Conservation (phyloP, 2,797 vertebrate genomes). For the Scolopax bukidnonensis region DNA sequence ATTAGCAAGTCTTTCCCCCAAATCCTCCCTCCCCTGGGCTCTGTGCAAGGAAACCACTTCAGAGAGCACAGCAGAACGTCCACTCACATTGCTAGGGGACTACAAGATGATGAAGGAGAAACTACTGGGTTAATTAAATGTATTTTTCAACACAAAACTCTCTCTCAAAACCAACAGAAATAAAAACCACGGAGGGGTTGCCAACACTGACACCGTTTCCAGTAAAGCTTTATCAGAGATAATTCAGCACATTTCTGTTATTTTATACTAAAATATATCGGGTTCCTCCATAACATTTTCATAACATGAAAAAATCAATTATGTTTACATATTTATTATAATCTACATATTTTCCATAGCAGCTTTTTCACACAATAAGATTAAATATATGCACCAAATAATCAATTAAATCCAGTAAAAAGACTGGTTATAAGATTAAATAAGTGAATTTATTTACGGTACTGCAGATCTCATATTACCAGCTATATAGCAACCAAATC, state of each 20-base stretch:
- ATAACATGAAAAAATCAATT: conserved; percentile 27
- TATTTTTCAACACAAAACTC: conserved; percentile 9
- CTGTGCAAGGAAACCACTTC: not conserved
- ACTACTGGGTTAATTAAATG: conserved; percentile 2
- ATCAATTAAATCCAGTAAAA: conserved; percentile 68
- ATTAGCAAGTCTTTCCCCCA: not conserved
- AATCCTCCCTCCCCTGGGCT: not conserved
- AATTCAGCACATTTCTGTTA: conserved; percentile 50
- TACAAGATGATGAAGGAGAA: not conserved
- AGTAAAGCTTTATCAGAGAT: conserved; percentile 64
- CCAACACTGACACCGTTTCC: conserved; percentile 55
- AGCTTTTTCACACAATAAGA: conserved; percentile 53
- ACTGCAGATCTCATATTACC: conserved; percentile 72
- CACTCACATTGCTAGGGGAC: not conserved
- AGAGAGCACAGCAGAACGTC: not conserved
- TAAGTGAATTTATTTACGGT: conserved; percentile 79
- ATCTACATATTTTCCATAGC: conserved; percentile 55
- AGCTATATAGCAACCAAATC: conserved; percentile 69
- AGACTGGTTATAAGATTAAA: conserved; percentile 76
- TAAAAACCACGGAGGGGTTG: conserved; percentile 5
- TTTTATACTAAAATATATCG: conserved; percentile 54
- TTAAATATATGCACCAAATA: conserved; percentile 68
- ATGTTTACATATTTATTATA: conserved; percentile 45
- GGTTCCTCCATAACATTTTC: conserved; percentile 17
- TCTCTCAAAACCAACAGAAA: conserved; percentile 43